Base-by-base conservation (phyloP, 1,140 invertebrate genomes). In the Araneus ventricosus region DNA sequence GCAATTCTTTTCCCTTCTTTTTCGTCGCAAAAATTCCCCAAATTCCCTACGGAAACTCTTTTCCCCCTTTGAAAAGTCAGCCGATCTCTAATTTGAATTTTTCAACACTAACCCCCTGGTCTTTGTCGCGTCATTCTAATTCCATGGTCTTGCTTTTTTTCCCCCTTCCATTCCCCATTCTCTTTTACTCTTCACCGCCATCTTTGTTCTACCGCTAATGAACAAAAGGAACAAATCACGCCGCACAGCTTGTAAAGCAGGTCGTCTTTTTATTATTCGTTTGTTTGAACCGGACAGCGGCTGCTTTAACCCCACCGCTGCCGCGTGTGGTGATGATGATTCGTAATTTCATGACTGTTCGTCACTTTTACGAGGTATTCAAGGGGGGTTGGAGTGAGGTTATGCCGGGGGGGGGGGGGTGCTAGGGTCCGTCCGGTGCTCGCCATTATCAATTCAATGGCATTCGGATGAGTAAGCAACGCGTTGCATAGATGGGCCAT, bases 201-300 rank as follows among this genome's bases (percentile, higher is more conserved):
- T 70, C 57, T 88, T 88, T 88, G 87, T 88, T 88, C 34, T 37
- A 70, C 61, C 87, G 22, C 37, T 88, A 88, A 88, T 70, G 87
- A 88, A 88, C 87, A 88, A 88, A 88, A 88, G 63, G 63, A 70
- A 67, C 63, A 88, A 88, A 88, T 88, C 87, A 88, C 87, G 75
- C 87, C 87, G 27, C 87, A 70, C 87, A 88, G 87, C 87, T 70
- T 88, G 87, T 88, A 88, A 70, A 70, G 87, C 37, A 4, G 27
- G 59, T 70, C 63, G 22, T 61, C 85, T 61, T 61, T 87, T 57
- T 61, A 61, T 61, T 57, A 61, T 61, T 57, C 84, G 37, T 87
- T 87, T 87, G 85, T 87, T 87, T 87, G 85, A 87, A 34, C 45
- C 34, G 45, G 85, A 34, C 85, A 61, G 87, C 20, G 87, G 87